A percentile compares a stretch with the other conserved stretches of the same genome.
Evolutionary conservation across 1,140 invertebrate species (phyloP).

Genomic region (Armadillidium nasatum): DNA sequence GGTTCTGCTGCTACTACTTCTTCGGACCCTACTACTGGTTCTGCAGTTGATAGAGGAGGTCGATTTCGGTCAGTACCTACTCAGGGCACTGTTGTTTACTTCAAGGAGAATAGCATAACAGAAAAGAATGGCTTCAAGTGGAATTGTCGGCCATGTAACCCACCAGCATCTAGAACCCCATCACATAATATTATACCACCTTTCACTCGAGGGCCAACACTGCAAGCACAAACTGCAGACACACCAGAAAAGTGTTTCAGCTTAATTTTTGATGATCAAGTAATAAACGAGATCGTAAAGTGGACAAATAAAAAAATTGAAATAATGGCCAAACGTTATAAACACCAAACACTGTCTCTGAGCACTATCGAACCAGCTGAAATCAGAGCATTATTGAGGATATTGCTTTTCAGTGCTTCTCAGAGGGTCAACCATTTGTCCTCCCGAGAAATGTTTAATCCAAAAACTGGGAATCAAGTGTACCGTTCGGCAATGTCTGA

Average conservation of each 20-base stretch:
- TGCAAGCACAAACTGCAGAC: not conserved
- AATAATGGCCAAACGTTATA: not conserved
- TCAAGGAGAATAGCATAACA: too few species aligned
- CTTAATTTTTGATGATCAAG: conserved; percentile 18
- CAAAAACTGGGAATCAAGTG: conserved; percentile 1
- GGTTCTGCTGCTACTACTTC: too few species aligned
- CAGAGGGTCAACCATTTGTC: conserved; percentile 17
- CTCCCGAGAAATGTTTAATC: conserved; percentile 20
- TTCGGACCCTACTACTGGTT: too few species aligned
- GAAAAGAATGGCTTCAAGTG: too few species aligned
- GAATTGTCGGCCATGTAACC: too few species aligned
- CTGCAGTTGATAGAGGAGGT: too few species aligned
- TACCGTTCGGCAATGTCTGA: conserved; percentile 30
- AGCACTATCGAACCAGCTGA: conserved; percentile 15
- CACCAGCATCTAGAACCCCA: too few species aligned
- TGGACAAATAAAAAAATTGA: conserved; percentile 30
- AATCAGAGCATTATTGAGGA: conserved; percentile 21
- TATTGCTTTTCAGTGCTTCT: conserved; percentile 17
- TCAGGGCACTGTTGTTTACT: too few species aligned
- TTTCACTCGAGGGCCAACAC: not conserved
- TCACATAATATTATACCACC: not conserved
- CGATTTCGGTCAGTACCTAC: too few species aligned
- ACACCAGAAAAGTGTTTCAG: conserved; percentile 19
- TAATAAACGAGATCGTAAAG: conserved; percentile 12
- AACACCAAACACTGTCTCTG: conserved; percentile 11